Evolutionary conservation across 2,797 vertebrate genomes (phyloP).

Genomic region (Peromyscus attwateri): DNA sequence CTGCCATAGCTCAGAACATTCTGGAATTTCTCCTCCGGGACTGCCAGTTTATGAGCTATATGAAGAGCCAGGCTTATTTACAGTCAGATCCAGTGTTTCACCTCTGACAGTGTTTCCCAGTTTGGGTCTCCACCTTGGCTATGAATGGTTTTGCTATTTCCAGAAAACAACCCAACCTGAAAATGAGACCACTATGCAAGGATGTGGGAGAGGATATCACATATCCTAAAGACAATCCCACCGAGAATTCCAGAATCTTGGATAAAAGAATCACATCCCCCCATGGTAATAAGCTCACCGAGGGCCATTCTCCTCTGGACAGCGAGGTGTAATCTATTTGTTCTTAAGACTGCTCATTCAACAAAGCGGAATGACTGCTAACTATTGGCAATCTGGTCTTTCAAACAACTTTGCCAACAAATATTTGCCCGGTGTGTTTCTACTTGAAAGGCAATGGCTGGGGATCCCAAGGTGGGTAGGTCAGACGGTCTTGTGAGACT

Average conservation of each 20-base stretch:
- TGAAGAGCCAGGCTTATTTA: slow-evolving; percentile 71
- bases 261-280: not conserved
- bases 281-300: not conserved
- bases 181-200: not conserved
- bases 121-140: slow-evolving; percentile 42
- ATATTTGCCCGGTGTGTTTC: not conserved
- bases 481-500: not conserved
- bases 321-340: not conserved
- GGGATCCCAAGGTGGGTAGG: not conserved
- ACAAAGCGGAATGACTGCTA: not conserved
- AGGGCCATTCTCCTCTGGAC: not conserved
- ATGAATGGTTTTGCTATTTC: slow-evolving; percentile 51
- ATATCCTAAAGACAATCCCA: not conserved
- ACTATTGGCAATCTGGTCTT: not conserved
- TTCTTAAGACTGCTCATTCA: not conserved
- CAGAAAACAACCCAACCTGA: slow-evolving; percentile 61
- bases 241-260: slow-evolving; percentile 47
- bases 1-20: not conserved
- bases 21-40: slow-evolving; percentile 48
- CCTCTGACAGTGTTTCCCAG: not conserved
- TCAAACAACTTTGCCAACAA: not conserved
- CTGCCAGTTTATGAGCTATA: slow-evolving; percentile 65
- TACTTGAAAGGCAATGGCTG: not conserved
- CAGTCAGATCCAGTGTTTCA: slow-evolving; percentile 59
- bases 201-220: not conserved